Percentiles rank a stretch among this genome's conserved stretches.
Evolutionary conservation across 2,113 vertebrate genomes (phyloP).

Genomic region (Lagenorhynchus albirostris): DNA sequence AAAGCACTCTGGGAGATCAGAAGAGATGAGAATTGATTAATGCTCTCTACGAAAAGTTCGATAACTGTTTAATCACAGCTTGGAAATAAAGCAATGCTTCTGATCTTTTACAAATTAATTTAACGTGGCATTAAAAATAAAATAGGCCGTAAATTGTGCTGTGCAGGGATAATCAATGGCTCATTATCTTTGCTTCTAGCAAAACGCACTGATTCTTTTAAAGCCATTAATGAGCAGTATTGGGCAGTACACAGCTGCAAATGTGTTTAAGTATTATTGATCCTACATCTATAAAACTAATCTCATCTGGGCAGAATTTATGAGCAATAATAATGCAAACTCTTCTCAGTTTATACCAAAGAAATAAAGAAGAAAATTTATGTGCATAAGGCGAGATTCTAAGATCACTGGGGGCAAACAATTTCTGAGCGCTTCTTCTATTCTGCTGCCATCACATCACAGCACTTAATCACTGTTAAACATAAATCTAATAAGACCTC

Average conservation of each 20-base stretch:
- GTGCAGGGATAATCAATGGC: conserved; percentile 65
- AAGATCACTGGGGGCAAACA: conserved; percentile 17
- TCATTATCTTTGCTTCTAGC: conserved; percentile 64
- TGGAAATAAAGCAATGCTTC: conserved; percentile 49
- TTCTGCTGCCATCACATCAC: not conserved
- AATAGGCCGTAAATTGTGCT: conserved; percentile 53
- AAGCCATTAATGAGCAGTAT: conserved; percentile 65
- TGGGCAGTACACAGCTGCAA: conserved; percentile 56
- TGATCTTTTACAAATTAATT: conserved; percentile 73
- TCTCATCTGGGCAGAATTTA: conserved; percentile 72
- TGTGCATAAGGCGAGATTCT: conserved; percentile 40
- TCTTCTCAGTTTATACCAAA: conserved; percentile 49
- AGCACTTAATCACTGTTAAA: conserved; percentile 60
- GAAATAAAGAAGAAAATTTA: conserved; percentile 64
- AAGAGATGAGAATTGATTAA: conserved; percentile 46
- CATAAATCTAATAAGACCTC: conserved; percentile 58
- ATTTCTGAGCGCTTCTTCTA: conserved; percentile 37
- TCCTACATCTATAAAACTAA: conserved; percentile 68
- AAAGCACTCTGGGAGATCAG: conserved; percentile 49
- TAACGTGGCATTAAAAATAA: conserved; percentile 67
- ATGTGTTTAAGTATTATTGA: conserved; percentile 72
- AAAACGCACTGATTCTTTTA: conserved; percentile 65
- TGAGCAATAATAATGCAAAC: conserved; percentile 63
- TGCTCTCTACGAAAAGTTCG: conserved; percentile 38
- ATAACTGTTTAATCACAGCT: conserved; percentile 64